Evolutionary conservation across 2,797 vertebrate species (phyloP), one percentile per base, ranked within the genome.

Genomic region (Pseudochirops cupreus): DNA sequence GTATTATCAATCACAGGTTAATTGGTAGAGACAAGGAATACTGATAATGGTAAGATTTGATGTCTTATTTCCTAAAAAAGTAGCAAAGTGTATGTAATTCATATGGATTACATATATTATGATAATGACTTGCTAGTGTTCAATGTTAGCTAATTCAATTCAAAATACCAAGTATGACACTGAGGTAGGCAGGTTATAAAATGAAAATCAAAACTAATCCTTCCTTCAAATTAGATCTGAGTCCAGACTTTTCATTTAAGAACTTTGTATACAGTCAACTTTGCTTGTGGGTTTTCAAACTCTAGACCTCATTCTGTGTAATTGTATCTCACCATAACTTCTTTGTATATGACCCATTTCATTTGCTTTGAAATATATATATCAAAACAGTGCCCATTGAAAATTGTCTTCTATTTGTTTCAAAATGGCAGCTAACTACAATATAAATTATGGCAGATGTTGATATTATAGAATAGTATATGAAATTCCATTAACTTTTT

Each of bases 251-350:
- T 92, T 56, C 58, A 89, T 91, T 94, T 53, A 93, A 54, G 59
- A 67, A 14, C 29, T 92, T 82, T 82, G 12, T 67, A n/a, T 39
- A 10, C 39, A 82, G 1, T 74, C 46, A 58, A 18, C 91, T 90
- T 92, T 50, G 52, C 3, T 82, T 94, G 91, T 12, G 50, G 13
- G n/a, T 52, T 55, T 13, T 4, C 33, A 57, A 9, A 14, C 39
- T 95, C 10, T 53, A 96, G 46, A 91, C 24, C 56, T 95, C 53
- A 90, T 55, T 93, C 93, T 53, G 53, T 91, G 74, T 59, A 91
- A 59, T 93, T 52, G n/a, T 54, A 54, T 33, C 46, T 39, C 55
- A 18, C 12, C 54, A 1, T 92, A 91, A 91, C 1, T 67, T 18
- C 16, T 9, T 90, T 31, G 12, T 91, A 52, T 87, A 14, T 31